These are phyloP conservation scores for Trichonephila clavata DNA, from an alignment of 1,140 invertebrate species.

Conservation along the genomic window DNA sequence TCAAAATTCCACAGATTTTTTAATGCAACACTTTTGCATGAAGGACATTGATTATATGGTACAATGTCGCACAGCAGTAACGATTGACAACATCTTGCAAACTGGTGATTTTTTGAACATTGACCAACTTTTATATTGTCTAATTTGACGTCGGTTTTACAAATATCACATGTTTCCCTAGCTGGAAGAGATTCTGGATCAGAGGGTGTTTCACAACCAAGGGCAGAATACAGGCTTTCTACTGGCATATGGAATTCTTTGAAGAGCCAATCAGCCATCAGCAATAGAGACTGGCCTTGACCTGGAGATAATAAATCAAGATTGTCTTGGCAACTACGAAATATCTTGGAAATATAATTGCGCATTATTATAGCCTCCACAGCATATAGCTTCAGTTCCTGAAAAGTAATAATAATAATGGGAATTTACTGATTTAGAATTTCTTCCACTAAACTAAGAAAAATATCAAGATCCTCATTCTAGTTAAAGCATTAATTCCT, in stretches of 20 bases:
- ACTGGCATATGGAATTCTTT: constrained; percentile 45
- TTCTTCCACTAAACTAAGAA: no score
- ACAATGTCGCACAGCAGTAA: constrained; percentile 46
- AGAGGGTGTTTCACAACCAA: constrained; percentile 50
- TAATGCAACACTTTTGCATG: constrained; percentile 57
- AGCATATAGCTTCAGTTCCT: constrained; percentile 48
- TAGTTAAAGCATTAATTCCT: no score
- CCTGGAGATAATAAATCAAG: constrained; percentile 66
- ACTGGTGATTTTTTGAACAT: constrained; percentile 53
- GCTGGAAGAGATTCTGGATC: constrained; percentile 45
- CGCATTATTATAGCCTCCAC: constrained; percentile 53
- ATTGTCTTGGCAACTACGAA: constrained; percentile 58
- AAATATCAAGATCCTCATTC: no score
- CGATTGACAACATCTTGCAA: constrained; percentile 64
- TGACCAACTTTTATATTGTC: constrained; percentile 52
- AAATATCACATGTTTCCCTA: constrained; percentile 61
- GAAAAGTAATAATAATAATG: background rate
- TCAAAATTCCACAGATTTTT: constrained; percentile 61
- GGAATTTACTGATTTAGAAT: no score
- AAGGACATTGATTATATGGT: constrained; percentile 19
- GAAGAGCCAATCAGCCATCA: constrained; percentile 69
- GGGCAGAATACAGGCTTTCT: constrained; percentile 31
- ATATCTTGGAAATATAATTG: constrained; percentile 56
- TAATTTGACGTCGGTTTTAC: constrained; percentile 48
- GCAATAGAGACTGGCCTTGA: constrained; percentile 58